Conservation (phyloP, 1,140 invertebrate species). For the Monomorium pharaonis region DNA sequence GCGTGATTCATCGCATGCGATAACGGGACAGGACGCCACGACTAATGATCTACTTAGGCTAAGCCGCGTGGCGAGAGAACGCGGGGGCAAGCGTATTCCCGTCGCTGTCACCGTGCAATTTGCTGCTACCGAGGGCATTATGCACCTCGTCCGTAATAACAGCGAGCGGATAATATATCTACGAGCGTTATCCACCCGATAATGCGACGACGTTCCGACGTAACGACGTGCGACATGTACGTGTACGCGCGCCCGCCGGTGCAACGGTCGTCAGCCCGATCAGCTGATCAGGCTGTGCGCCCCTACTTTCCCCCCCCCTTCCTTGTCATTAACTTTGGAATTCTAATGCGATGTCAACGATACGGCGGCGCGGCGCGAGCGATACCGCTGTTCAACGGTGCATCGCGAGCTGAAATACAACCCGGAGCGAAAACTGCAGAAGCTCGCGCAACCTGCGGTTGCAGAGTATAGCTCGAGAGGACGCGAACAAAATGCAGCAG, state of each 20-base stretch:
- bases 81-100: constrained; percentile 18
- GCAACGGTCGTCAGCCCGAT: constrained; percentile 22
- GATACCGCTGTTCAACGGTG: constrained; percentile 29
- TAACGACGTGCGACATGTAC: constrained; percentile 41
- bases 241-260: neutral
- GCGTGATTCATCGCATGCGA: constrained; percentile 34
- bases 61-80: constrained; percentile 28
- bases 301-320: too few relatives aligned
- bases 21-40: constrained; percentile 37
- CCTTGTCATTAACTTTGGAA: constrained; percentile 27
- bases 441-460: neutral
- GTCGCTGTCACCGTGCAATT: constrained; percentile 61
- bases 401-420: neutral
- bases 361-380: constrained; percentile 9
- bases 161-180: constrained; percentile 19
- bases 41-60: constrained; percentile 49
- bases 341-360: constrained; percentile 39
- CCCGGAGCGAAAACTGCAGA: neutral
- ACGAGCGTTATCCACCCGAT: constrained; percentile 44
- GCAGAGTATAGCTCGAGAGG: neutral
- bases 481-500: neutral
- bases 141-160: constrained; percentile 31
- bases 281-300: constrained; percentile 27
- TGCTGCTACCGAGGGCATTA: constrained; percentile 19
- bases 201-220: constrained; percentile 51